Percentiles rank a stretch among this genome's conserved stretches.
phyloP scores from a whole-genome alignment of 1,140 invertebrate genomes.

The Mizuhopecten yessoensis region DNA sequence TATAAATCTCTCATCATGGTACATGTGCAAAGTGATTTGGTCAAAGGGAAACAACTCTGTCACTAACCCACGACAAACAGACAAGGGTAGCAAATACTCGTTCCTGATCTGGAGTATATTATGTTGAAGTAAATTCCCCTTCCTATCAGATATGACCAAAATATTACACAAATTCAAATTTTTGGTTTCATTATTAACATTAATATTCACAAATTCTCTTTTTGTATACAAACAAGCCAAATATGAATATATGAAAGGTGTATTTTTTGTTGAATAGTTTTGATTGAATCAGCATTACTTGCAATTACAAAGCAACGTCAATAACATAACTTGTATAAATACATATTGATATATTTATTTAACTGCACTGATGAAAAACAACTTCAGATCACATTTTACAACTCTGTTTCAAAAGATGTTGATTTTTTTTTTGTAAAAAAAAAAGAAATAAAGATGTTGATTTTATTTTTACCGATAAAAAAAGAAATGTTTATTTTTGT shows the following conservation, averaged over 20 bases:
- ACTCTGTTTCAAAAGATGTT: not conserved
- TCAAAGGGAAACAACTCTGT: not conserved
- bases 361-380: not conserved
- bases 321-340: constrained; percentile 3
- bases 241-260: not conserved
- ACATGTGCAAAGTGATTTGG: too few relatives aligned
- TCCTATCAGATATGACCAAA: too few relatives aligned
- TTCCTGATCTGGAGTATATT: too few relatives aligned
- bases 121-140: too few relatives aligned
- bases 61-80: too few relatives aligned
- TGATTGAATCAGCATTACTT: not conserved
- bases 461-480: not conserved
- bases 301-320: too few relatives aligned
- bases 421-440: not conserved
- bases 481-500: not conserved
- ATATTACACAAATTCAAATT: too few relatives aligned
- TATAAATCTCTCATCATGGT: too few relatives aligned
- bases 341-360: not conserved
- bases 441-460: not conserved
- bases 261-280: not conserved
- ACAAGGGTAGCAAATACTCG: too few relatives aligned
- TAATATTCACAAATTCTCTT: not conserved
- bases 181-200: not conserved
- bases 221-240: not conserved
- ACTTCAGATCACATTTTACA: not conserved